Evolutionary conservation across 2,113 vertebrate genomes (phyloP), one percentile per base, ranked within the genome.

Genomic region (Theristicus caerulescens): DNA sequence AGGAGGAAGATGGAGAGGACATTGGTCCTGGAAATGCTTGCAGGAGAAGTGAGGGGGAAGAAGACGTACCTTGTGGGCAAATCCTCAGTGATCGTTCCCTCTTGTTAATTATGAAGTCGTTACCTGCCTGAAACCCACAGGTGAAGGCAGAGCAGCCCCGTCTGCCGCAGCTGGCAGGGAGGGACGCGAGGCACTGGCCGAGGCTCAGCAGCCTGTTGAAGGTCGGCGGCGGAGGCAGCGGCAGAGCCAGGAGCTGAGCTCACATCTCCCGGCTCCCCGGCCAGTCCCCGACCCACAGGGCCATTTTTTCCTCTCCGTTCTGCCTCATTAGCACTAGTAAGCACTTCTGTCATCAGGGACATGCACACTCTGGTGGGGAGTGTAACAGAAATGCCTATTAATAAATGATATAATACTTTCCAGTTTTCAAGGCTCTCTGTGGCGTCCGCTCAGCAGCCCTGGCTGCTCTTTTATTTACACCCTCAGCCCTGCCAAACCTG

Each of bases 391-490:
- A 96, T 95, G 95, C 91, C 96, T 97, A 84, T 95, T 96, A 95
- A 96, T 96, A 96, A 84, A 96, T 96, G 95, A 96, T 96, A 96
- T 97, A 97, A 96, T 95, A 96, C 93, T 97, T 96, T 97, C 96
- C 96, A 97, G 96, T 97, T 97, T 97, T 91, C 84, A 87, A 93
- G 84, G 89, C 93, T 89, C 73, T 87, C 65, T 27, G 78, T 71
- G 91, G 95, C 24, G 12, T 78, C 81, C 36, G 24, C 93, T 96
- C 93, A 96, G 94, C 95, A 97, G 94, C 93, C 70, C 87, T 90
- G 93, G 87, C 93, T 96, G 90, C 93, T 87, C 79, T 90, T 94
- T 92, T 93, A 88, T 97, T 97, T 90, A 92, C 94, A 96, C 94
- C 79, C 96, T 90, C 85, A 54, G 90, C 82, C 69, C 64, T 94